Percentiles rank a stretch among this genome's conserved stretches.
These are phyloP conservation scores for Antechinus flavipes DNA, from an alignment of 2,113 vertebrate genomes.

Conservation along the genomic window DNA sequence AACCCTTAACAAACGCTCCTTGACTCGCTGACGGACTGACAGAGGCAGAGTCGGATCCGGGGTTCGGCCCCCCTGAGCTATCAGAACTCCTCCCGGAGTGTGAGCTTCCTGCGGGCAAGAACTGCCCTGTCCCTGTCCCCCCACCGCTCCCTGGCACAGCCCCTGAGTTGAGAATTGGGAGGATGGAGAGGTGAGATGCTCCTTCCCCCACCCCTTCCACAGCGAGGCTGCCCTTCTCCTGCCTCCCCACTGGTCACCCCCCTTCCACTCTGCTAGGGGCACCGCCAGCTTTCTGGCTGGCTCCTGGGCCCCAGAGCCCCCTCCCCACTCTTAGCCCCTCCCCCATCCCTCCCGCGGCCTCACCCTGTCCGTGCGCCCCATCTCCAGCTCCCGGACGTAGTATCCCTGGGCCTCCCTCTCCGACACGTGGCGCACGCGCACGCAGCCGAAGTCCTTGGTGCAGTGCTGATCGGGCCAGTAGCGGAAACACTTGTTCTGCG, in stretches of 20 bases:
- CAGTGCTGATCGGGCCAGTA: constrained; percentile 89
- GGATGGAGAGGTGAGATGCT: not conserved
- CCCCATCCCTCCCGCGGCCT: not conserved
- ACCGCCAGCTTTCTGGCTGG: not conserved
- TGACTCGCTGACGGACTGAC: not conserved
- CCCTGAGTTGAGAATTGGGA: not conserved
- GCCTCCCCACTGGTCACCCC: not conserved
- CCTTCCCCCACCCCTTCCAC: too few species aligned
- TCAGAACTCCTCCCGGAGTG: not conserved
- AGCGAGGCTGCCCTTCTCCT: too few species aligned
- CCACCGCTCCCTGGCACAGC: not conserved
- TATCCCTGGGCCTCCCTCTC: constrained; percentile 89
- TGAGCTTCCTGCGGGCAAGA: not conserved
- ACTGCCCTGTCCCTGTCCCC: not conserved
- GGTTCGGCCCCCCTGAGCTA: not conserved
- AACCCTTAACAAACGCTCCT: not conserved
- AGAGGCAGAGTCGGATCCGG: not conserved
- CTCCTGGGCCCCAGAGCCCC: not conserved
- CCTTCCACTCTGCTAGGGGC: not conserved
- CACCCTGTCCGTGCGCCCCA: constrained; percentile 86
- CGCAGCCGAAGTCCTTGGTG: constrained; percentile 85
- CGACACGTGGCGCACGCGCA: constrained; percentile 85
- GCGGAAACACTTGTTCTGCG: constrained; percentile 92
- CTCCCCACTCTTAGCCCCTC: not conserved
- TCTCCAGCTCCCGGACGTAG: constrained; percentile 89